Conservation (phyloP, 37 sponge, comb jelly and placozoan species). For the Chondrosia reniformis region DNA sequence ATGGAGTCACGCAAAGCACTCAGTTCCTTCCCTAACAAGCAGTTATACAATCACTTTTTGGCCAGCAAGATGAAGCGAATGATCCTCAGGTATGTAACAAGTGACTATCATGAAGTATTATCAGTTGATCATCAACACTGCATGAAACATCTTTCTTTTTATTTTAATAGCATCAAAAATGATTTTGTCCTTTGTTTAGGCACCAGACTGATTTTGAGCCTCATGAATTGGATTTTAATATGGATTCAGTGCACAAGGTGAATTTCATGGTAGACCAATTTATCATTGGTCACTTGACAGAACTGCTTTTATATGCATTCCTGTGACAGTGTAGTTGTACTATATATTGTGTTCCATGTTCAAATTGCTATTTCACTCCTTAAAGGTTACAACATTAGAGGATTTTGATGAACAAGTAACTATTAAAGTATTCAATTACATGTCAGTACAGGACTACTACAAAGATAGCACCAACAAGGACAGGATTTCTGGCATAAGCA, state of each 20-base stretch:
- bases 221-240: neutral
- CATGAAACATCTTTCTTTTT: neutral
- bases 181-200: neutral
- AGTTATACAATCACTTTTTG: neutral
- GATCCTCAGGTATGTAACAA: conserved; percentile 1
- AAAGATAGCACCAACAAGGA: conserved; percentile 19
- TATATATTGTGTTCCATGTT: neutral
- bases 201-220: neutral
- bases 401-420: conserved; percentile 57
- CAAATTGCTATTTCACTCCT: too few relatives aligned
- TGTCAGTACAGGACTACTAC: conserved; percentile 63
- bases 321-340: neutral
- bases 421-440: conserved; percentile 56
- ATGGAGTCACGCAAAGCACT: neutral
- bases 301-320: neutral
- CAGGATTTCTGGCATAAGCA: conserved; percentile 40
- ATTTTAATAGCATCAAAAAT: neutral
- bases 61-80: neutral
- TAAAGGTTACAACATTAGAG: conserved; percentile 32
- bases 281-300: too few relatives aligned
- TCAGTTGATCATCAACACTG: too few relatives aligned
- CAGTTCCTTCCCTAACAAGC: neutral
- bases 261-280: too few relatives aligned
- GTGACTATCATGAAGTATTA: too few relatives aligned
- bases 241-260: neutral